Evolutionary conservation across 2,888 invertebrate species (phyloP).

Genomic region (Sarcophaga variegata): DNA sequence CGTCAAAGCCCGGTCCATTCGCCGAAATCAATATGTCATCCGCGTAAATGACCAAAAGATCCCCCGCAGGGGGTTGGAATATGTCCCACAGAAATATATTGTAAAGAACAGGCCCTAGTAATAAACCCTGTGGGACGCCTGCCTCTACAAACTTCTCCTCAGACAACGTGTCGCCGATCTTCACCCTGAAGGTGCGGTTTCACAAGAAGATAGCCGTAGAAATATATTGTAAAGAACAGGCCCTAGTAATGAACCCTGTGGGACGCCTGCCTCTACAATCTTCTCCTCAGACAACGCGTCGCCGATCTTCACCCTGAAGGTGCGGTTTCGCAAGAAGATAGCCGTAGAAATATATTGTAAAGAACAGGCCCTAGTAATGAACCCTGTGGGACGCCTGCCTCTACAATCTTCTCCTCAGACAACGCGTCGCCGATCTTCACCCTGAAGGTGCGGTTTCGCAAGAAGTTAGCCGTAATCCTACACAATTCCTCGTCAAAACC

Average conservation of each 20-base stretch:
- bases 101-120: slow-evolving; percentile 8
- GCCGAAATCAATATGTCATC: too few relatives aligned
- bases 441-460: too few relatives aligned
- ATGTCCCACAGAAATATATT: background rate
- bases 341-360: background rate
- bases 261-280: background rate
- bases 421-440: background rate
- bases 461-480: background rate
- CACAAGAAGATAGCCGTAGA: too few relatives aligned
- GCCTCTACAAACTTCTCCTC: background rate
- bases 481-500: background rate
- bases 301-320: too few relatives aligned
- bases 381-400: background rate
- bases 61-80: background rate
- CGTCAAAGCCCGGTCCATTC: too few relatives aligned
- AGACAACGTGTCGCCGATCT: background rate
- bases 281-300: background rate
- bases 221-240: slow-evolving; percentile 21
- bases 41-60: too few relatives aligned
- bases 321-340: too few relatives aligned
- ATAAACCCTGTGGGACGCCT: background rate
- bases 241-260: slow-evolving; percentile 1
- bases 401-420: background rate
- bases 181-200: too few relatives aligned
- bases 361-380: slow-evolving; percentile 5